phyloP scores from a whole-genome alignment of 2,113 vertebrate species.

The Rhadina sibilatrix region DNA sequence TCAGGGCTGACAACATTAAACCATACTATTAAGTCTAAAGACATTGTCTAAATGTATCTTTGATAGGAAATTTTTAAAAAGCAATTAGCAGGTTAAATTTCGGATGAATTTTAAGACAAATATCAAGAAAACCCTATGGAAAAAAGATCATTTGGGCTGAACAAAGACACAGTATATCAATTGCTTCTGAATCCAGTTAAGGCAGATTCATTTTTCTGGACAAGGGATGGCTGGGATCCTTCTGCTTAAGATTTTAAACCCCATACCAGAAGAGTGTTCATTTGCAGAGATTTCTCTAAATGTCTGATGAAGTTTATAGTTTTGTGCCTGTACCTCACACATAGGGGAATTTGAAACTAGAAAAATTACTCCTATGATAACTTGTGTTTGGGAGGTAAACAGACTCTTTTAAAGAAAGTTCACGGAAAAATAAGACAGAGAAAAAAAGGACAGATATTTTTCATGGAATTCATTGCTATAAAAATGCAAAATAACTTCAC shows the following conservation, averaged over 20 bases:
- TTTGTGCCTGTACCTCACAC: rapidly evolving
- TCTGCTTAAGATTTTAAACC: neutral
- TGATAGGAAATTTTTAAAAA: neutral
- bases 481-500: neutral
- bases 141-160: neutral
- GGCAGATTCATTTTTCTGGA: neutral
- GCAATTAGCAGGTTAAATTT: neutral
- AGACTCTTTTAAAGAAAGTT: neutral
- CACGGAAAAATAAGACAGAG: neutral
- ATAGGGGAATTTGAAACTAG: neutral
- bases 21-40: neutral
- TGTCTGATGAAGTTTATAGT: neutral
- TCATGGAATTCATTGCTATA: neutral
- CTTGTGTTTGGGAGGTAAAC: neutral
- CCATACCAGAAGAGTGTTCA: neutral
- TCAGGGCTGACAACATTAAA: neutral
- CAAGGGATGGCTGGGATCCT: neutral
- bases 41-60: neutral
- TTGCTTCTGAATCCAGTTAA: neutral
- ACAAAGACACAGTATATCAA: neutral
- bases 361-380: neutral
- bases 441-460: neutral
- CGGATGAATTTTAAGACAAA: neutral
- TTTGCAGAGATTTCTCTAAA: neutral
- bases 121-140: neutral